Evolutionary conservation across 2,888 invertebrate genomes (phyloP), one percentile per base, ranked within the genome.

Genomic region (Conops quadrifasciatus): DNA sequence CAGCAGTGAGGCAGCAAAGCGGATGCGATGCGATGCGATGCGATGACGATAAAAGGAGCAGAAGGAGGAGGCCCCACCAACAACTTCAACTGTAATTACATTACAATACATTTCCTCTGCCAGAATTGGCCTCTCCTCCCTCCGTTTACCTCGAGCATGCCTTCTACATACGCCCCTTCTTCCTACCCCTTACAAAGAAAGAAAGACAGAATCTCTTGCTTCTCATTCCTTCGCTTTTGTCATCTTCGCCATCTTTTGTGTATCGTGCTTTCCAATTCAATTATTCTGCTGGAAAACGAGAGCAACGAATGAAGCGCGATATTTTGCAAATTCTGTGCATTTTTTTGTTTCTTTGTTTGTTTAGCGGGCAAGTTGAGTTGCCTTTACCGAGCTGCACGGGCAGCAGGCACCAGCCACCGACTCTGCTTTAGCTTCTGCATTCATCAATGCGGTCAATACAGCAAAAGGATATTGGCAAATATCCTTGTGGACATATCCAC

Each of bases 211-310:
- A n/a, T n/a, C n/a, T 16, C 15, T n/a, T 21, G 53, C 5, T 7
- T 5, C 16, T 58, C 58, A 58, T 24, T 28, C 26, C 11, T 19
- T 49, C n/a, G 49, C 49, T 49, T 49, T 3, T 16, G 11, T 53
- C 60, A 43, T 72, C 68, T 66, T 70, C 70, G 67, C n/a, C n/a
- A n/a, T n/a, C n/a, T n/a, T n/a, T n/a, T n/a, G n/a, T n/a, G n/a
- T n/a, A n/a, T n/a, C n/a, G 71, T 75, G 67, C 75, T 74, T 77
- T 77, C 74, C 77, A 77, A 78, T 77, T 78, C 77, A 78, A 78
- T 78, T 78, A 78, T 76, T 76, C 75, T 73, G 66, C 63, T 73
- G 74, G 58, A 73, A 65, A 21, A n/a, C n/a, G n/a, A 69, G 56
- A 70, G 56, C 72, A 76, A 76, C 74, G 74, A 77, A 74, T 75